A percentile compares a stretch with the other conserved stretches of the same genome.
Evolutionary conservation across 2,113 vertebrate genomes (phyloP).

Genomic region (Sciurus niger): DNA sequence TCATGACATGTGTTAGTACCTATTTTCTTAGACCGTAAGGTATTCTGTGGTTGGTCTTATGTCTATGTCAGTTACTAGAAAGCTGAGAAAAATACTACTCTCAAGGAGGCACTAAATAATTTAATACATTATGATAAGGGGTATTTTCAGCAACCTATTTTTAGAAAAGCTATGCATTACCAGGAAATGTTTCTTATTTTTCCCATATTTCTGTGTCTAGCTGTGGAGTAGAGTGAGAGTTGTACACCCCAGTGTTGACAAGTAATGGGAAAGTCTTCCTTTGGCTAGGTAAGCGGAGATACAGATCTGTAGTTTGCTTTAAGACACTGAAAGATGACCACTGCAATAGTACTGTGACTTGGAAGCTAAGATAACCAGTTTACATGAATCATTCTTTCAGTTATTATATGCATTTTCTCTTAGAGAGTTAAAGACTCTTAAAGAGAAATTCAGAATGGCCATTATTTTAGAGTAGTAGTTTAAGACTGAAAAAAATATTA

Average conservation of each 20-base stretch:
- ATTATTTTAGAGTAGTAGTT: constrained; percentile 46
- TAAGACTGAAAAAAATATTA: constrained; percentile 19
- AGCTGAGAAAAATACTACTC: constrained; percentile 53
- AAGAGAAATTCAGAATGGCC: constrained; percentile 31
- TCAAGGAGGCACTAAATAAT: constrained; percentile 40
- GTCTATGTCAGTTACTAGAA: constrained; percentile 43
- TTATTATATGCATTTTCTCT: not conserved
- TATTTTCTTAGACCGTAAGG: constrained; percentile 55
- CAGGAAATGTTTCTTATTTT: constrained; percentile 75
- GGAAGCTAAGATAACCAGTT: not conserved
- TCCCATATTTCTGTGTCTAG: constrained; percentile 72
- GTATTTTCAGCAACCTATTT: constrained; percentile 55
- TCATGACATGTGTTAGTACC: not conserved
- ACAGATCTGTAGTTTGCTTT: constrained; percentile 55
- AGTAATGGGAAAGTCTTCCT: constrained; percentile 67
- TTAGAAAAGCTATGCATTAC: constrained; percentile 65
- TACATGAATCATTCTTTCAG: not conserved
- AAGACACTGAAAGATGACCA: constrained; percentile 60
- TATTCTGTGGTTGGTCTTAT: constrained; percentile 20
- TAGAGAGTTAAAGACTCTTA: constrained; percentile 11
- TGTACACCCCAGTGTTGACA: constrained; percentile 69
- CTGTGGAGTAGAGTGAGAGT: constrained; percentile 76
- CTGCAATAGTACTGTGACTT: not conserved
- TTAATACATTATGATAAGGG: constrained; percentile 44
- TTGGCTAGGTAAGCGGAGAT: constrained; percentile 61